Percentiles rank a stretch among this genome's conserved stretches.
Conservation (phyloP, 2,797 vertebrate genomes). For the Atherinosoma microstoma region DNA sequence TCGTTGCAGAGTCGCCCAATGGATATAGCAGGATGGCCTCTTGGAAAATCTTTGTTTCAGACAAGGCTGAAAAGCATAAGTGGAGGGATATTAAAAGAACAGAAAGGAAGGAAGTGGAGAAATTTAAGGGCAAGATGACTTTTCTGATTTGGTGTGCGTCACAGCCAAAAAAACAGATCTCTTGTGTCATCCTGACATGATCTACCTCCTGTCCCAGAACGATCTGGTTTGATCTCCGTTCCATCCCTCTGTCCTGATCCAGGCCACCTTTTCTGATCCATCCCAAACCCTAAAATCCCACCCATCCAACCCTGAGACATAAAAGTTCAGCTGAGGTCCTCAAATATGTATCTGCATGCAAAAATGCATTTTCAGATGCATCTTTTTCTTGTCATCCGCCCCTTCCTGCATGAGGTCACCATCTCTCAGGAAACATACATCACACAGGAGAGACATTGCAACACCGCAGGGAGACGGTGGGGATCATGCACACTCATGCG, state of each 20-base stretch:
- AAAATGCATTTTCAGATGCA: constrained; percentile 36
- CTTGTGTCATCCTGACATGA: constrained; percentile 45
- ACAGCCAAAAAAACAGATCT: constrained; percentile 41
- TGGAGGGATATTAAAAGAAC: constrained; percentile 35
- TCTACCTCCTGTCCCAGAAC: constrained; percentile 22
- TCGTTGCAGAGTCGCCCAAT: constrained; percentile 56
- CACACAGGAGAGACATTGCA: constrained; percentile 64
- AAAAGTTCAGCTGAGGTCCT: constrained; percentile 30
- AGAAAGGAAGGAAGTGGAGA: constrained; percentile 34
- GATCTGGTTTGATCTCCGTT: constrained; percentile 42
- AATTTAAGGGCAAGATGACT: constrained; percentile 47
- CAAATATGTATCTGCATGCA: constrained; percentile 26
- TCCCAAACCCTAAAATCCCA: constrained; percentile 22
- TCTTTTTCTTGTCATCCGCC: constrained; percentile 53
- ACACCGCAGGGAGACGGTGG: constrained; percentile 66
- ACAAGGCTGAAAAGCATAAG: constrained; percentile 35
- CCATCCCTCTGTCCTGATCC: constrained; percentile 26
- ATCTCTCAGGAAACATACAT: constrained; percentile 79
- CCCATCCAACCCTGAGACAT: constrained; percentile 11
- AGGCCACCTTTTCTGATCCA: constrained; percentile 28
- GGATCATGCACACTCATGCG: constrained; percentile 39
- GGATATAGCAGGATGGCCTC: constrained; percentile 73
- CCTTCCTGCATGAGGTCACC: constrained; percentile 74
- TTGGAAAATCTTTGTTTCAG: constrained; percentile 68
- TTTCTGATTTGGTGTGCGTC: constrained; percentile 46